These are phyloP conservation scores for Alosa alosa DNA, from an alignment of 2,113 vertebrate genomes.

Conservation along the genomic window DNA sequence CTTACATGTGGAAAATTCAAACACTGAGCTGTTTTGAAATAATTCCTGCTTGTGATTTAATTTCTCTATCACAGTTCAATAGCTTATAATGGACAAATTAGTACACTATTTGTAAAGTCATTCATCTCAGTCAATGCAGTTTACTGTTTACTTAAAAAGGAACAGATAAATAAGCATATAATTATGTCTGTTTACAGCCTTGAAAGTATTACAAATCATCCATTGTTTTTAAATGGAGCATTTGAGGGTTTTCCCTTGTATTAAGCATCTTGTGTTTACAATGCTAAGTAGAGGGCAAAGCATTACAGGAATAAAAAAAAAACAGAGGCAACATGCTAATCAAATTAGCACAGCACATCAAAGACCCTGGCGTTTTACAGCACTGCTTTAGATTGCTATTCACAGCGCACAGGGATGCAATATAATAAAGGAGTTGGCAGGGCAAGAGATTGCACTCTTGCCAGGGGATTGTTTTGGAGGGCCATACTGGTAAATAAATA, in stretches of 20 bases:
- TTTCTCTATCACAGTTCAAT: background rate
- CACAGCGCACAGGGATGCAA: slow-evolving; percentile 68
- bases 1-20: background rate
- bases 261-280: background rate
- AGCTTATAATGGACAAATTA: background rate
- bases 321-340: slow-evolving; percentile 77
- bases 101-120: background rate
- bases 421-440: slow-evolving; percentile 75
- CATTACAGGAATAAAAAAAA: slow-evolving; percentile 78
- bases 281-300: slow-evolving; percentile 70
- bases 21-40: background rate
- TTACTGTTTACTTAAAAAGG: background rate
- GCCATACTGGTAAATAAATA: slow-evolving; percentile 67
- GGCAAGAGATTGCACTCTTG: slow-evolving; percentile 70
- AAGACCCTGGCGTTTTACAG: slow-evolving; percentile 70
- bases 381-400: slow-evolving; percentile 73
- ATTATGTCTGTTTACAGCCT: background rate
- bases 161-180: background rate
- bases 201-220: background rate
- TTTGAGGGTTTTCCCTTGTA: background rate
- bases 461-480: slow-evolving; percentile 69
- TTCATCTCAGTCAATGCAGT: background rate
- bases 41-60: background rate
- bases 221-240: background rate
- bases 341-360: slow-evolving; percentile 84